These are phyloP conservation scores for Mnemiopsis leidyi DNA, from an alignment of 37 sponge, comb jelly and placozoan species.

Conservation along the genomic window DNA sequence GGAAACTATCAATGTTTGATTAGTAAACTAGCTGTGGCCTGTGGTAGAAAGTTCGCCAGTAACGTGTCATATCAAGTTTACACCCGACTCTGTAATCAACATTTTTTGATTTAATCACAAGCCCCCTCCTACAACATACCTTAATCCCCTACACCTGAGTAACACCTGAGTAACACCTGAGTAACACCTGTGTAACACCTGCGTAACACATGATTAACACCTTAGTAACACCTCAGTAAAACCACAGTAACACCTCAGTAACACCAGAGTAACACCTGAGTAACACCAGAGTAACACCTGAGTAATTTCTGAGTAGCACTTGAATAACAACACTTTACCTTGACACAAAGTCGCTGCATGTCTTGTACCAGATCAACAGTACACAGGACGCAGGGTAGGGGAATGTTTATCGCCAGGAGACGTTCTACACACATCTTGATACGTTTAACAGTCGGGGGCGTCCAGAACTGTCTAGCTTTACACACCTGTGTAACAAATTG, in stretches of 20 bases:
- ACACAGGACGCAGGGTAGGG: background rate
- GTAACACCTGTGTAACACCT: too few relatives aligned
- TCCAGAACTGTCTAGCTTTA: constrained; percentile 5
- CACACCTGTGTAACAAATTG: too few relatives aligned
- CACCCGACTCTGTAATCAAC: too few relatives aligned
- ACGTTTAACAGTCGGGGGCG: constrained; percentile 6
- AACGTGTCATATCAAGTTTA: too few relatives aligned
- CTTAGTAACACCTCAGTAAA: background rate
- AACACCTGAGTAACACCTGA: too few relatives aligned
- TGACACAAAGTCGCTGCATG: constrained; percentile 26
- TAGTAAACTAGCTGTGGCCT: too few relatives aligned
- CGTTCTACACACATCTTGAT: background rate
- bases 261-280: background rate
- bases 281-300: background rate
- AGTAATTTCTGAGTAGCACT: background rate
- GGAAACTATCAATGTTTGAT: too few relatives aligned
- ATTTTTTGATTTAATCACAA: too few relatives aligned
- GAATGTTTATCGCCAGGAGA: background rate
- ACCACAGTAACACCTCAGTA: background rate
- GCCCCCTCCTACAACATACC: too few relatives aligned
- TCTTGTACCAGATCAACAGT: background rate
- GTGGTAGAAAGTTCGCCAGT: too few relatives aligned
- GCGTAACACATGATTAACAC: too few relatives aligned
- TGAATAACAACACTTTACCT: background rate
- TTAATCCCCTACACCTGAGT: too few relatives aligned